Evolutionary conservation across 2,888 invertebrate genomes (phyloP).

Genomic region (Diarsia dahlii): DNA sequence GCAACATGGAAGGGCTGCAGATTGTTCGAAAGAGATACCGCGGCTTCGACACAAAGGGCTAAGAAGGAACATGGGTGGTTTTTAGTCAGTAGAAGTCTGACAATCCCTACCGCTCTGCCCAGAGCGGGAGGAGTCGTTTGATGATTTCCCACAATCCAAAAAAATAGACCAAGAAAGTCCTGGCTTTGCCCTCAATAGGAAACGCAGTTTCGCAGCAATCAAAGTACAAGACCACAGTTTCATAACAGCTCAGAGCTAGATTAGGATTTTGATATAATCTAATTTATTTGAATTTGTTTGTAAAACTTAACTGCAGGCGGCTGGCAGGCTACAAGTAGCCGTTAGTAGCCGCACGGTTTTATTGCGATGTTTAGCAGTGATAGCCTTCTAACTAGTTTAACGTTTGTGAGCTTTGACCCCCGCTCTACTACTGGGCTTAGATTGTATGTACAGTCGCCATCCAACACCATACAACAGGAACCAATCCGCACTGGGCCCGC

Average conservation of each 20-base stretch:
- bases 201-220: not conserved
- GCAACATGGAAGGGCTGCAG: no score
- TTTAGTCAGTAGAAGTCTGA: no score
- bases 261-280: not conserved
- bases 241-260: not conserved
- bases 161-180: no score
- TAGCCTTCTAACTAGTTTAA: slow-evolving; percentile 33
- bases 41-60: no score
- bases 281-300: slow-evolving; percentile 2
- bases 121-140: no score
- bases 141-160: no score
- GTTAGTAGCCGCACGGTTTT: slow-evolving; percentile 13
- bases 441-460: no score
- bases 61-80: no score
- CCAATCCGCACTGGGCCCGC: no score
- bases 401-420: slow-evolving; percentile 46
- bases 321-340: not conserved
- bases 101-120: no score
- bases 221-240: not conserved
- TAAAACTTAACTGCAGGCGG: not conserved
- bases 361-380: slow-evolving; percentile 37
- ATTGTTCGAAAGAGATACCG: no score
- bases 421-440: slow-evolving; percentile 32
- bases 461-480: no score
- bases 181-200: not conserved